phyloP scores from a whole-genome alignment of 2,113 vertebrate genomes.

The Aramus guarauna region DNA sequence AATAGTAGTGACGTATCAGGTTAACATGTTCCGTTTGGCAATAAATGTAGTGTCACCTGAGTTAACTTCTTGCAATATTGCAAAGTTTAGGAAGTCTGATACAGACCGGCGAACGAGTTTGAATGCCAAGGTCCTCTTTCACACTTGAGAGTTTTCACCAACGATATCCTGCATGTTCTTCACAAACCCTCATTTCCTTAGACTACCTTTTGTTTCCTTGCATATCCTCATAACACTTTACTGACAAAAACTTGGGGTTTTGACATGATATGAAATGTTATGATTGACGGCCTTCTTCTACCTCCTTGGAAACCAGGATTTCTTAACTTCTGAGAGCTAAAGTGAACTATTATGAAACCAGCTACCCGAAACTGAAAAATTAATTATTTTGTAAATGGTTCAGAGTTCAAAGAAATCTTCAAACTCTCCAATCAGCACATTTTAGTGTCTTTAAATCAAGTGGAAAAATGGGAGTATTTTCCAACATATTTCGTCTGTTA shows the following conservation, averaged over 20 bases:
- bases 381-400: not conserved
- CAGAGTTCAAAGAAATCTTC: not conserved
- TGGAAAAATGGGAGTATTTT: not conserved
- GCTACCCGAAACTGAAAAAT: not conserved
- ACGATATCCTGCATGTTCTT: not conserved
- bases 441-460: not conserved
- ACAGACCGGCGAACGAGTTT: not conserved
- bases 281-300: not conserved
- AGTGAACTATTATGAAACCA: not conserved
- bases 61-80: not conserved
- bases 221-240: not conserved
- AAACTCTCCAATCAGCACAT: too few species aligned
- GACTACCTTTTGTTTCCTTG: not conserved
- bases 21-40: not conserved
- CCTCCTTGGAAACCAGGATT: not conserved
- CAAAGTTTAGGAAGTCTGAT: not conserved
- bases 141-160: not conserved
- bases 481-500: not conserved
- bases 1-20: not conserved
- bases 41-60: not conserved
- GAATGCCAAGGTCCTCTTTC: not conserved
- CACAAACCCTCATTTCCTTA: not conserved
- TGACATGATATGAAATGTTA: not conserved
- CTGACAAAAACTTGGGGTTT: not conserved
- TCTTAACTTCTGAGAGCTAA: not conserved